Percentiles rank a stretch among this genome's conserved stretches.
These are phyloP conservation scores for Pomatorhinus ruficollis DNA, from an alignment of 2,113 vertebrate genomes.

Conservation along the genomic window DNA sequence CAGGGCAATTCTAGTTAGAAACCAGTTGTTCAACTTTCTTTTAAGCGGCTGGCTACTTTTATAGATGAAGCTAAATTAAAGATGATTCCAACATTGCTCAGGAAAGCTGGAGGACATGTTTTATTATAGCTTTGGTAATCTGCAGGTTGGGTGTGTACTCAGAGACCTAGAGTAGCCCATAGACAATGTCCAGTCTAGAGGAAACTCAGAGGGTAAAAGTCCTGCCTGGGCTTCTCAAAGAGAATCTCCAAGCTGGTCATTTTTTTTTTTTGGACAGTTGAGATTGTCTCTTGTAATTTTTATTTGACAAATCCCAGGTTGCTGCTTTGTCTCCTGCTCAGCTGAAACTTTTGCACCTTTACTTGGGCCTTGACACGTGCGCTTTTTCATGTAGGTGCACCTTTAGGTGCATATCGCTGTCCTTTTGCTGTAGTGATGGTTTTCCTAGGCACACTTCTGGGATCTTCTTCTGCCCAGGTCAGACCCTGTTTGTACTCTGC, in stretches of 20 bases:
- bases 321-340: neutral
- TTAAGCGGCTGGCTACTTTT: neutral
- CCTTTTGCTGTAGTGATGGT: neutral
- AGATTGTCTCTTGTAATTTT: neutral
- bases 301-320: neutral
- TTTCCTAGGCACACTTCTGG: neutral
- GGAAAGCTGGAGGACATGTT: neutral
- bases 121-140: neutral
- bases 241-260: neutral
- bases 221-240: neutral
- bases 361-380: neutral
- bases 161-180: neutral
- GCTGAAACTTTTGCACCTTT: neutral
- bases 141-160: neutral
- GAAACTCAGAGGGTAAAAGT: neutral
- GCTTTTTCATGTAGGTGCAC: neutral
- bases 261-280: neutral
- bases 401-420: neutral
- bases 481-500: neutral
- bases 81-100: neutral
- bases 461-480: neutral
- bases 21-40: slow-evolving; percentile 39
- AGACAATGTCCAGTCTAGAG: neutral
- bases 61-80: neutral
- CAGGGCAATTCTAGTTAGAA: neutral